Evolutionary conservation across 2,888 invertebrate species (phyloP).

Genomic region (Metalampra italica): DNA sequence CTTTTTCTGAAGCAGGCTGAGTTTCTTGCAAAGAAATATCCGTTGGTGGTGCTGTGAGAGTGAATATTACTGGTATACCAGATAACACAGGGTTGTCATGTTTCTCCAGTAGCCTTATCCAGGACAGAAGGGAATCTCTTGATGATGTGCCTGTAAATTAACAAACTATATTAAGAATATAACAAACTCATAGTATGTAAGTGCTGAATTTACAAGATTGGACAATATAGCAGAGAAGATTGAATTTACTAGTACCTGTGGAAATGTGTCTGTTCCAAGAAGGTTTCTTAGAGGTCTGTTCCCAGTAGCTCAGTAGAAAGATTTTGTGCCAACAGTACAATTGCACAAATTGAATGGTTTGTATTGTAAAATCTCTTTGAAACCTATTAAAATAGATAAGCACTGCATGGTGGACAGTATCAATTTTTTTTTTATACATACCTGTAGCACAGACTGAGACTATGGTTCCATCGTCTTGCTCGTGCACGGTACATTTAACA

Average conservation of each 20-base stretch:
- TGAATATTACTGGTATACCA: conserved; percentile 91
- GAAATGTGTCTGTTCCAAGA: too few relatives aligned
- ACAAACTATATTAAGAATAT: background rate
- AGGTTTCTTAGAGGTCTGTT: too few relatives aligned
- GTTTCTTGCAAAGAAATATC: conserved; percentile 55
- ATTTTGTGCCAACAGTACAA: too few relatives aligned
- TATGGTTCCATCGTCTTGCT: conserved; percentile 95
- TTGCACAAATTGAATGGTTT: too few relatives aligned
- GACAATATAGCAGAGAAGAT: too few relatives aligned
- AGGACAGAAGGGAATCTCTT: conserved; percentile 94
- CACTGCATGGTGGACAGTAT: too few relatives aligned
- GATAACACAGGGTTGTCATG: conserved; percentile 85
- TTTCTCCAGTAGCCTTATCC: conserved; percentile 89
- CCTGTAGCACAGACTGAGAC: conserved; percentile 91
- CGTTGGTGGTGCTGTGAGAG: conserved; percentile 81
- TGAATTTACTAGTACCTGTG: too few relatives aligned
- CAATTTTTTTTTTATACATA: conserved; percentile 17
- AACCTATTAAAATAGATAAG: too few relatives aligned
- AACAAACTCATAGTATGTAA: too few relatives aligned
- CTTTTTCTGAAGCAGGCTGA: conserved; percentile 23
- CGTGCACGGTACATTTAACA: conserved; percentile 86
- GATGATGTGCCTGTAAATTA: conserved; percentile 86
- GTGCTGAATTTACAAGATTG: too few relatives aligned
- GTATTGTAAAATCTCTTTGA: too few relatives aligned
- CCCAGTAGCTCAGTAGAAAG: too few relatives aligned